Percentiles rank a stretch among this genome's conserved stretches.
phyloP scores from a whole-genome alignment of 2,797 vertebrate species.

The Poeciliopsis infans region DNA sequence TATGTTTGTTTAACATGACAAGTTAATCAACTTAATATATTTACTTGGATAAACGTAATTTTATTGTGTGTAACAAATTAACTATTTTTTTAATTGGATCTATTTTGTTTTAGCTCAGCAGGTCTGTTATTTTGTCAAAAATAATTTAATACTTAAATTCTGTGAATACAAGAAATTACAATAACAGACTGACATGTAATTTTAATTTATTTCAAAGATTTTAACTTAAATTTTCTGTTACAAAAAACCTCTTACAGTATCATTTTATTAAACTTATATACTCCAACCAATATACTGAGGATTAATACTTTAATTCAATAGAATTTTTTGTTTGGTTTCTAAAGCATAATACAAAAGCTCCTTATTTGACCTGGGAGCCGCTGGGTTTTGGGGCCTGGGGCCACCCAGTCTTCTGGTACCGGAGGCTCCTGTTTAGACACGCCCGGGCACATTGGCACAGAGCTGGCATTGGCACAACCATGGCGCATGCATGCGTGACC shows the following conservation, averaged over 20 bases:
- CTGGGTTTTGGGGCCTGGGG: slow-evolving; percentile 31
- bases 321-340: slow-evolving; percentile 46
- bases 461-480: slow-evolving; percentile 81
- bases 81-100: no score
- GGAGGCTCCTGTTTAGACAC: slow-evolving; percentile 68
- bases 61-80: no score
- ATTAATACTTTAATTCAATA: slow-evolving; percentile 24
- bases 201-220: not conserved
- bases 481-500: slow-evolving; percentile 84
- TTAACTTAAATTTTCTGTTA: not conserved
- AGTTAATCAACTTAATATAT: no score
- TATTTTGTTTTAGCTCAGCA: not conserved
- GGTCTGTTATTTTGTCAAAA: not conserved
- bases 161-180: not conserved
- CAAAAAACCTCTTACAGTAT: not conserved
- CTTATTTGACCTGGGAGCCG: slow-evolving; percentile 66
- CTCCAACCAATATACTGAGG: not conserved
- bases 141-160: not conserved
- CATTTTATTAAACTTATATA: not conserved
- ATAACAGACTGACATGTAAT: not conserved
- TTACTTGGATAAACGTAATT: no score
- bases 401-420: slow-evolving; percentile 42
- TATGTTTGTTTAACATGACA: no score
- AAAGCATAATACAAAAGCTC: slow-evolving; percentile 55
- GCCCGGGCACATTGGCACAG: slow-evolving; percentile 79